Evolutionary conservation across 2,113 vertebrate genomes (phyloP).

Genomic region (Brachyhypopomus gauderio): DNA sequence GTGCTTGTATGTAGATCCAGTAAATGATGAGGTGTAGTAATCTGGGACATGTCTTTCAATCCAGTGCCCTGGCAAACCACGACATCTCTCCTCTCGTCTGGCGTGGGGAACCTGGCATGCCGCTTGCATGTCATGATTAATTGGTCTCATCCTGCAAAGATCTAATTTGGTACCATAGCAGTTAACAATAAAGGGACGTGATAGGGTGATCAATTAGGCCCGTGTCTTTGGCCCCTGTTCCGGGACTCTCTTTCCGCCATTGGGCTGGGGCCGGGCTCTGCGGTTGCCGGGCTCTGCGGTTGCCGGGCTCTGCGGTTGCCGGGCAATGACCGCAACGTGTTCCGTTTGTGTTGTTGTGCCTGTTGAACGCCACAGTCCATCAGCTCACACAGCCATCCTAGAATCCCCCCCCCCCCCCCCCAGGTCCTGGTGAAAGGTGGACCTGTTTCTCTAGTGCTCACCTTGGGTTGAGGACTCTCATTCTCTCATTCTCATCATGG

Average conservation of each 20-base stretch:
- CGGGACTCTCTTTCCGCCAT: constrained; percentile 5
- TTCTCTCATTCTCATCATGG: constrained; percentile 20
- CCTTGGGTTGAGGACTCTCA: constrained; percentile 39
- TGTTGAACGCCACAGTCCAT: constrained; percentile 1
- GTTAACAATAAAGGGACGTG: constrained; percentile 64
- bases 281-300: constrained; percentile 1
- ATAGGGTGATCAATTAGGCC: constrained; percentile 63
- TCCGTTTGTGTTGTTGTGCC: constrained; percentile 6
- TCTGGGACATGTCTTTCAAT: constrained; percentile 43
- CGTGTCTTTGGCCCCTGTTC: constrained; percentile 39
- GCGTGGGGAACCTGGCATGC: constrained; percentile 35
- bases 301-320: not conserved
- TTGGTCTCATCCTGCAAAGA: constrained; percentile 61
- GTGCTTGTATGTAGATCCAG: not conserved
- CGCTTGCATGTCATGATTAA: constrained; percentile 57
- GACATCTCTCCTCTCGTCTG: constrained; percentile 36
- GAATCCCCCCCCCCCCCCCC: constrained; percentile 8
- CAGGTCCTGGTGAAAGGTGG: constrained; percentile 33
- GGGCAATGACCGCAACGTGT: not conserved
- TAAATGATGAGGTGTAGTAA: constrained; percentile 20
- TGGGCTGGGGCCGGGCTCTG: constrained; percentile 1
- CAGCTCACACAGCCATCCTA: constrained; percentile 7
- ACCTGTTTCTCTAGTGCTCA: constrained; percentile 20
- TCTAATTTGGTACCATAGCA: constrained; percentile 66
- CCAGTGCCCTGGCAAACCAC: constrained; percentile 41